phyloP scores from a whole-genome alignment of 2,113 vertebrate genomes.

The Plotosus lineatus region DNA sequence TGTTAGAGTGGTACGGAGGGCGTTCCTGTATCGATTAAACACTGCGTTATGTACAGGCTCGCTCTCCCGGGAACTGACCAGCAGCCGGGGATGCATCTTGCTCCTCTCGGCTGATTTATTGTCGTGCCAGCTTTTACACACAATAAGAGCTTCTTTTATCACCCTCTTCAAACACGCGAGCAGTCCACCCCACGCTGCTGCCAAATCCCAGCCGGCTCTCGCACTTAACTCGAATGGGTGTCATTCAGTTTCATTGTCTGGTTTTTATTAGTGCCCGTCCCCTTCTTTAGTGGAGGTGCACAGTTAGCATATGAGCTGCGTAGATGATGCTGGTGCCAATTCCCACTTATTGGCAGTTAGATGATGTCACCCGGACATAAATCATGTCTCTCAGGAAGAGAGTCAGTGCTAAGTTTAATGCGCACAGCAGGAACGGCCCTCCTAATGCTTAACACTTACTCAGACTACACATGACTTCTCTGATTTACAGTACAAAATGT shows the following conservation, averaged over 20 bases:
- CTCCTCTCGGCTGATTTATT: constrained; percentile 52
- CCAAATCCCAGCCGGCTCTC: constrained; percentile 26
- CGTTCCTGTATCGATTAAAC: constrained; percentile 51
- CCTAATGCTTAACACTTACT: constrained; percentile 3
- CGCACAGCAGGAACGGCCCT: constrained; percentile 11
- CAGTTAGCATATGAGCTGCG: constrained; percentile 14
- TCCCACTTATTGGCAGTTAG: constrained; percentile 41
- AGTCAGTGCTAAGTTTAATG: constrained; percentile 36
- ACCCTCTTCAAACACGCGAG: constrained; percentile 44
- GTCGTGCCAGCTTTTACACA: constrained; percentile 45
- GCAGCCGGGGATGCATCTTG: constrained; percentile 23
- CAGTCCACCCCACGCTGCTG: constrained; percentile 10
- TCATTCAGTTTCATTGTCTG: constrained; percentile 52
- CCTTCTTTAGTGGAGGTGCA: constrained; percentile 3
- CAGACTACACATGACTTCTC: constrained; percentile 10
- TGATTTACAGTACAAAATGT: constrained; percentile 25
- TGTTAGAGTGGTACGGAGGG: constrained; percentile 24
- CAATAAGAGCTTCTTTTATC: constrained; percentile 44
- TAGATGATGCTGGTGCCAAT: constrained; percentile 8
- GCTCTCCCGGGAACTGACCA: constrained; percentile 44
- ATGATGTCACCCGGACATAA: constrained; percentile 35
- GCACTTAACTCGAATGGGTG: constrained; percentile 49
- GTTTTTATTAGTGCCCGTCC: constrained; percentile 32
- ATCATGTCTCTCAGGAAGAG: constrained; percentile 24
- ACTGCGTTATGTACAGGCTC: constrained; percentile 43